phyloP scores from a whole-genome alignment of 2,113 vertebrate genomes.

The Motacilla alba region DNA sequence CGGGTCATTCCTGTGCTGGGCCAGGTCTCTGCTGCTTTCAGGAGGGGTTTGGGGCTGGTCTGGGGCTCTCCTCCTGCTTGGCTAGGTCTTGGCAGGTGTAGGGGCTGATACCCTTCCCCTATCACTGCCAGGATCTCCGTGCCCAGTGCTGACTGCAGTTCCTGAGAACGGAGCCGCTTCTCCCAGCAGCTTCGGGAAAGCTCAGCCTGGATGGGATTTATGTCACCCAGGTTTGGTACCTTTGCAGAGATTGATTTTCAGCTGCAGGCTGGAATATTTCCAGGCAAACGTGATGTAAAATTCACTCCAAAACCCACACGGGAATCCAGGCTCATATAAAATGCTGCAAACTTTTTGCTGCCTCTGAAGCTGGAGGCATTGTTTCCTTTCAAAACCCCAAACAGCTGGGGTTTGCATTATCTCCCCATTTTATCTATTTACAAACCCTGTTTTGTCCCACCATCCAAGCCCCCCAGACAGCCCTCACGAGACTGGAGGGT shows the following conservation, averaged over 20 bases:
- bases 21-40: neutral
- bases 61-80: neutral
- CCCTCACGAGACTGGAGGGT: neutral
- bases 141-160: neutral
- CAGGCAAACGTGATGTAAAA: neutral
- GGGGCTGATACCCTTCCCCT: neutral
- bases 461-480: neutral
- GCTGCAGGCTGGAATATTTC: neutral
- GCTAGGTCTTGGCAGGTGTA: neutral
- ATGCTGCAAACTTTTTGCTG: neutral
- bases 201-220: neutral
- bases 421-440: neutral
- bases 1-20: rapidly evolving
- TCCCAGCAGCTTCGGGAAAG: neutral
- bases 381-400: neutral
- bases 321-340: neutral
- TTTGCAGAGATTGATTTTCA: neutral
- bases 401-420: conserved; percentile 3
- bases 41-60: neutral
- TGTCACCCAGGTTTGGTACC: neutral
- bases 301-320: neutral
- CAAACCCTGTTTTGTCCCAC: neutral
- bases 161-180: neutral
- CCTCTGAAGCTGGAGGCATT: neutral
- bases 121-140: neutral